Base-by-base conservation (phyloP, 2,888 invertebrate species). In the Andrena dorsata region DNA sequence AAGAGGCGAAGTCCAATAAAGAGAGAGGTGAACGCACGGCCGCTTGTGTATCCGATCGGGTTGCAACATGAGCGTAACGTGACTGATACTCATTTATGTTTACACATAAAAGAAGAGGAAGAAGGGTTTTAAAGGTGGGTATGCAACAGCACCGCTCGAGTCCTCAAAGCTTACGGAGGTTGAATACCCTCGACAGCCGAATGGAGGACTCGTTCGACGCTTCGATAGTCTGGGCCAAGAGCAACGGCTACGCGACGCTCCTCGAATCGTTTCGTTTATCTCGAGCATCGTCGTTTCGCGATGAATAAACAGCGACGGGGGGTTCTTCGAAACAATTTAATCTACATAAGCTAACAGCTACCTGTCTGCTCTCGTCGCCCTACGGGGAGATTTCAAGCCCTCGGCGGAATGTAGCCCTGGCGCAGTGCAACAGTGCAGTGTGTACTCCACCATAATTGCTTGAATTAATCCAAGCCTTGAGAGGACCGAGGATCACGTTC, bases 271-370 rank as follows among this genome's bases (percentile, higher is more conserved):
- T 83, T 60, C 85, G 83, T 86, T 86, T 83, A 85, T 89, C 89
- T 89, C 83, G 80, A 80, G 85, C 86, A 74, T 71, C 81, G 84
- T 82, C 83, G 82, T 87, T 80, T 82, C 82, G 86, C 86, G 86
- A 90, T 88, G 89, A 90, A 89, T 90, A 90, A 90, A 90, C 90
- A 90, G 85, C 83, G 83, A 85, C 76, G 71, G 82, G 81, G 76
- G 82, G 68, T 89, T 90, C 90, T 89, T 87, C 85, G 88, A 86
- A 90, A 90, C 90, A 90, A 90, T 90, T 90, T 91, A 89, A 91
- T 90, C 88, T 90, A 86, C 91, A 91, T 91, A 89, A 89, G 87
- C 85, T 84, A 88, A 90, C 87, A 85, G 86, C 88, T 85, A 83
- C 88, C 84, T 87, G 83, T 86, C 88, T 71, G 76, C 78, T 70